A percentile compares a stretch with the other conserved stretches of the same genome.
These are phyloP conservation scores for Casuarius casuarius DNA, from an alignment of 2,113 vertebrate species.

Conservation along the genomic window DNA sequence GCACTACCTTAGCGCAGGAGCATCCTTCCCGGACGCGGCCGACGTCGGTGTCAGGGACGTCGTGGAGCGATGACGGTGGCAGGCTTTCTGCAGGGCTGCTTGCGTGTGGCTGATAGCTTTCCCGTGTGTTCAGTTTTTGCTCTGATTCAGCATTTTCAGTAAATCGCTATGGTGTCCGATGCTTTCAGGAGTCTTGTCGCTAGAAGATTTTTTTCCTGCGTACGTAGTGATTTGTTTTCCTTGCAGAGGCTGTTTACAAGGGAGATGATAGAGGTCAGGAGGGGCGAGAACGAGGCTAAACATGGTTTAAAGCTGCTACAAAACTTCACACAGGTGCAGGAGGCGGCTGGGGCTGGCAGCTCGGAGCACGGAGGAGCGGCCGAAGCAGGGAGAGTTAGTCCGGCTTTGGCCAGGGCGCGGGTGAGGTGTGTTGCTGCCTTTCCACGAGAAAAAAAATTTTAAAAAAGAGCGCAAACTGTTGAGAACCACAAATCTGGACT, in stretches of 20 bases:
- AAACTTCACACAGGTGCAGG: not conserved
- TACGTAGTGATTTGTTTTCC: not conserved
- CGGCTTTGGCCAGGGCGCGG: not conserved
- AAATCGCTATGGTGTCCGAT: not conserved
- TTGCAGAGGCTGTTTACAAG: conserved; percentile 33
- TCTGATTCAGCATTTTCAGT: not conserved
- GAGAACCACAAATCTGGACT: not conserved
- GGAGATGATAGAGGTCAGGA: not conserved
- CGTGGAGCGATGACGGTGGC: not conserved
- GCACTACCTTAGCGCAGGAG: accelerated
- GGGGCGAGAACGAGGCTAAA: not conserved
- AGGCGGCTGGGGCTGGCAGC: not conserved
- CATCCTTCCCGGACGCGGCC: not conserved
- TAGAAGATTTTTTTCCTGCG: not conserved
- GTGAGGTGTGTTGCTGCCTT: not conserved
- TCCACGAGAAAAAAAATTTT: not conserved
- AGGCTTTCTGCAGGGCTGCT: not conserved
- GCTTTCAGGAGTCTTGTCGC: not conserved
- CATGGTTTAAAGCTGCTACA: conserved; percentile 16
- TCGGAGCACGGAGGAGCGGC: not conserved
- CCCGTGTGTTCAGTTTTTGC: not conserved
- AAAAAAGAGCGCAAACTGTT: not conserved
- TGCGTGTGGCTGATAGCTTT: not conserved
- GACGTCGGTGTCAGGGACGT: not conserved
- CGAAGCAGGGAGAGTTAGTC: not conserved